phyloP scores from a whole-genome alignment of 2,888 invertebrate species.

The Smittia aterrima region DNA sequence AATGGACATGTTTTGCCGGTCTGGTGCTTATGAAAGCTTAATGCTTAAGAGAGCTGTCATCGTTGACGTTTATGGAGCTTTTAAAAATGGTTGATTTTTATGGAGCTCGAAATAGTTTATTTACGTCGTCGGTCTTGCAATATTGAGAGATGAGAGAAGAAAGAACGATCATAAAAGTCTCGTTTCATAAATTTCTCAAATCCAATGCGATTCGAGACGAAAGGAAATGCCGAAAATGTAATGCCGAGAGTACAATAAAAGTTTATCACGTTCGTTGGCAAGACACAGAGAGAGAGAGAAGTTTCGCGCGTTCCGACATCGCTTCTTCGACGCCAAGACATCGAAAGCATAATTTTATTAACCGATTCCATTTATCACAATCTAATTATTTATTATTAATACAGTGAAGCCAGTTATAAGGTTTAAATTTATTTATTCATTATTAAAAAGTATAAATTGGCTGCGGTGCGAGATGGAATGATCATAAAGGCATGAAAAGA shows the following conservation, averaged over 20 bases:
- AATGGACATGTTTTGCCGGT: background rate
- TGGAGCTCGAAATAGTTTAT: background rate
- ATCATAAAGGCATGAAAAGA: background rate
- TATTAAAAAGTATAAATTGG: conserved; percentile 9
- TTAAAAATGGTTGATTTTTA: conserved; percentile 22
- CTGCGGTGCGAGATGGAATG: conserved; percentile 3
- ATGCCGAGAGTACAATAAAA: too few relatives aligned
- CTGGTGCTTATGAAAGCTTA: background rate
- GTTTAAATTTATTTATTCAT: background rate
- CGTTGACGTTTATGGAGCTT: conserved; percentile 23
- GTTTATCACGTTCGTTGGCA: background rate
- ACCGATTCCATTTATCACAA: conserved; percentile 35
- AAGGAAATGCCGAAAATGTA: background rate
- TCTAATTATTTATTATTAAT: conserved; percentile 36
- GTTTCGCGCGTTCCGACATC: background rate
- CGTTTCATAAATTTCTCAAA: too few relatives aligned
- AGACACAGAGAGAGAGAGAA: background rate
- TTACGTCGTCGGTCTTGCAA: background rate
- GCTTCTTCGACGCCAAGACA: background rate
- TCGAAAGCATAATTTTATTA: conserved; percentile 4
- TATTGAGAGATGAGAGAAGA: background rate
- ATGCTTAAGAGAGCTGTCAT: conserved; percentile 33
- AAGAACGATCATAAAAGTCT: background rate
- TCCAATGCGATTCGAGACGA: too few relatives aligned
- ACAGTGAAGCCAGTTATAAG: background rate